These are phyloP conservation scores for Trichacis sp. DNA, from an alignment of 2,888 invertebrate species.

Conservation along the genomic window DNA sequence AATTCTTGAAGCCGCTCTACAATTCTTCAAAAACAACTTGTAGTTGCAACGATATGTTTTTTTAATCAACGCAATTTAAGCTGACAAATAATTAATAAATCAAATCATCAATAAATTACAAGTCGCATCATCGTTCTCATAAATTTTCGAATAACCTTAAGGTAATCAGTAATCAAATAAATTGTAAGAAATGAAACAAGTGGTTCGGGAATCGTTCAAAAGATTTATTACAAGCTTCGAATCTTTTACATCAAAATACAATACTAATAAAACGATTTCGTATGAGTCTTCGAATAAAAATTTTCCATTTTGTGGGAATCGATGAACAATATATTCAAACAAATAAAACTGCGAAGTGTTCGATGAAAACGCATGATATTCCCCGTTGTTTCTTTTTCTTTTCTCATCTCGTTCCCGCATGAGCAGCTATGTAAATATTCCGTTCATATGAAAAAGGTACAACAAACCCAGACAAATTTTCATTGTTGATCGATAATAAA, in stretches of 20 bases:
- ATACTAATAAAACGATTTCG: constrained; percentile 22
- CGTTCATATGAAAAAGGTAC: too few species aligned
- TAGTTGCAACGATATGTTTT: too few species aligned
- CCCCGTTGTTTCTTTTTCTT: constrained; percentile 11
- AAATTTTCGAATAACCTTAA: too few species aligned
- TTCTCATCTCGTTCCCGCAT: too few species aligned
- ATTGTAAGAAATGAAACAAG: constrained; percentile 8
- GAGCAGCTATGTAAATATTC: too few species aligned
- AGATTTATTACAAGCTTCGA: constrained; percentile 34
- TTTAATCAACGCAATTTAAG: too few species aligned
- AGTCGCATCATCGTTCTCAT: too few species aligned
- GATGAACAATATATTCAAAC: constrained; percentile 4
- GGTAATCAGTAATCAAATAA: constrained; percentile 7
- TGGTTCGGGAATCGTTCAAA: constrained; percentile 26
- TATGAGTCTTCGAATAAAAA: constrained; percentile 17
- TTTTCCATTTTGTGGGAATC: constrained; percentile 16
- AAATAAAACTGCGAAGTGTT: constrained; percentile 5
- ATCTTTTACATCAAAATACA: constrained; percentile 33
- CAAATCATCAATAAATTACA: too few species aligned
- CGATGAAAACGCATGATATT: constrained; percentile 9
- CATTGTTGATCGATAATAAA: too few species aligned
- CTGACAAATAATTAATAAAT: too few species aligned
- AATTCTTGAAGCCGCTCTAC: too few species aligned
- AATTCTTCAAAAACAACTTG: too few species aligned
- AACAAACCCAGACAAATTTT: not conserved